Conservation (phyloP, 2,888 invertebrate species). For the Brenthis daphne region DNA sequence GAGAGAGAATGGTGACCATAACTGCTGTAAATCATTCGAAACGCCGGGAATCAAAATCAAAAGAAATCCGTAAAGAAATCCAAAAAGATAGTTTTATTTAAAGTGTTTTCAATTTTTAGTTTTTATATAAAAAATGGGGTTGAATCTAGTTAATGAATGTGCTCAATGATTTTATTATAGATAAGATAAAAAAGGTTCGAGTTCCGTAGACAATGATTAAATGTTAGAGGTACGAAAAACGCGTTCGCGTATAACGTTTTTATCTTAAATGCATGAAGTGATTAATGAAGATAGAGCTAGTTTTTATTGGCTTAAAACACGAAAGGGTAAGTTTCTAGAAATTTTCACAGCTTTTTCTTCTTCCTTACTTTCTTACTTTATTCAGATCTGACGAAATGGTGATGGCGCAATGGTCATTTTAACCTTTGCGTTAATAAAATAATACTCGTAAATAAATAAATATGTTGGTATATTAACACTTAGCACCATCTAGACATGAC, state of each 20-base stretch:
- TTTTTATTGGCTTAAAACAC: slow-evolving; percentile 1
- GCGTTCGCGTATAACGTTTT: slow-evolving; percentile 15
- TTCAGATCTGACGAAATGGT: too few species aligned
- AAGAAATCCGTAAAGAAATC: too few species aligned
- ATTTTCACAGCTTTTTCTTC: neutral
- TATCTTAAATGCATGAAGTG: slow-evolving; percentile 10
- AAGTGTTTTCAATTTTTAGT: too few species aligned
- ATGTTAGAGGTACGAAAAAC: slow-evolving; percentile 4
- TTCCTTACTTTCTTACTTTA: neutral
- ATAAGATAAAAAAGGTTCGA: slow-evolving; percentile 5
- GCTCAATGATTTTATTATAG: neutral
- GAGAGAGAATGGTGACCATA: too few species aligned
- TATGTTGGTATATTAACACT: too few species aligned
- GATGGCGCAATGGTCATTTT: too few species aligned
- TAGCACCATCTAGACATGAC: too few species aligned
- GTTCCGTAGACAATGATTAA: neutral
- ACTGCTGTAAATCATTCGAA: too few species aligned
- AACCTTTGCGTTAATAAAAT: too few species aligned
- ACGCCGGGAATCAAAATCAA: too few species aligned
- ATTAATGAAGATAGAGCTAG: slow-evolving; percentile 14
- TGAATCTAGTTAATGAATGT: neutral
- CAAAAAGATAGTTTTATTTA: too few species aligned
- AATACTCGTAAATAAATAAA: too few species aligned
- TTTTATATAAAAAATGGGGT: neutral
- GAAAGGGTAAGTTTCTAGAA: slow-evolving; percentile 1